A percentile compares a stretch with the other conserved stretches of the same genome.
These are phyloP conservation scores for Drosophila hawaiiensis DNA, from an alignment of 2,888 invertebrate species.

Conservation along the genomic window DNA sequence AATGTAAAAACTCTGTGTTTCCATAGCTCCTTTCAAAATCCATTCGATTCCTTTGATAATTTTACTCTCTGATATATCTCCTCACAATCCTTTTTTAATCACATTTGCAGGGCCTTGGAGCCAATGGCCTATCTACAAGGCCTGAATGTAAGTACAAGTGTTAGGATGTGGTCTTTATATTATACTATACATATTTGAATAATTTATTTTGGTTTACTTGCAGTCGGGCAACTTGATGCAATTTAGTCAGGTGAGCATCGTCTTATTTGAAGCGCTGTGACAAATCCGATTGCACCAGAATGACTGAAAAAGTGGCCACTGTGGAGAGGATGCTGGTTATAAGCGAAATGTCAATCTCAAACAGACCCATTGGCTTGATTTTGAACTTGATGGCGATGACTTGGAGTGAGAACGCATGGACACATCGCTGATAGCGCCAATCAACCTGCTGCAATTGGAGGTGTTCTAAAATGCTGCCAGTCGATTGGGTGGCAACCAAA, in stretches of 20 bases:
- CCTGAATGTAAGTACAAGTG: conserved; percentile 71
- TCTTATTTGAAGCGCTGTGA: conserved; percentile 70
- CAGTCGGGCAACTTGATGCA: conserved; percentile 83
- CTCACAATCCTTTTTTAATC: too few species aligned
- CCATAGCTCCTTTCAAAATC: too few species aligned
- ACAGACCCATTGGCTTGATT: conserved; percentile 79
- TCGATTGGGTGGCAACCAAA: conserved; percentile 57
- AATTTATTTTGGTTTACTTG: conserved; percentile 28
- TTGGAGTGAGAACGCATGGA: conserved; percentile 78
- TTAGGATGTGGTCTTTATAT: not conserved
- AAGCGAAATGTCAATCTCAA: conserved; percentile 76
- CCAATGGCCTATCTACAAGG: conserved; percentile 79
- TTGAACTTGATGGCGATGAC: conserved; percentile 69
- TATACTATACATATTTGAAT: not conserved
- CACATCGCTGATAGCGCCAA: conserved; percentile 71
- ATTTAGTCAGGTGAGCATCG: conserved; percentile 80
- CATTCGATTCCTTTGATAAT: too few species aligned
- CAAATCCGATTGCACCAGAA: conserved; percentile 83
- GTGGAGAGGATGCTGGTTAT: conserved; percentile 76
- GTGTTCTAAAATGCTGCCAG: conserved; percentile 76
- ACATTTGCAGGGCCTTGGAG: conserved; percentile 56
- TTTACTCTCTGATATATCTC: too few species aligned
- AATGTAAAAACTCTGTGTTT: too few species aligned
- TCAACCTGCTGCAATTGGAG: conserved; percentile 72
- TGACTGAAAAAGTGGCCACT: conserved; percentile 81